Percentiles rank a stretch among this genome's conserved stretches.
These are phyloP conservation scores for Psix sp. DNA, from an alignment of 1,140 invertebrate species.

Conservation along the genomic window DNA sequence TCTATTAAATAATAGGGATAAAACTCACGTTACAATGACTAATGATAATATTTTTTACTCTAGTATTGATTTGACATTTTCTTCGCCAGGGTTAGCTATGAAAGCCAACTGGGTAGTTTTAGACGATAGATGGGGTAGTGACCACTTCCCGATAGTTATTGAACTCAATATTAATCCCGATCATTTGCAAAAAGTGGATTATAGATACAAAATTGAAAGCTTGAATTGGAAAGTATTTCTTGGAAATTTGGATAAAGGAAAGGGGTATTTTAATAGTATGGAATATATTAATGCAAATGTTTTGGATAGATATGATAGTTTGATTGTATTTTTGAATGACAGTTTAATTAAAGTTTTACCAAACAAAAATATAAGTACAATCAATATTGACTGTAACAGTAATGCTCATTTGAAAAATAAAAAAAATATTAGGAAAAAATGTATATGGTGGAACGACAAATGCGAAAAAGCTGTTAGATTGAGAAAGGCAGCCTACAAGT, in stretches of 20 bases:
- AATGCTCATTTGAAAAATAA: constrained; percentile 6
- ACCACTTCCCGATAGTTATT: constrained; percentile 34
- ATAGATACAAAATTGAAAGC: constrained; percentile 10
- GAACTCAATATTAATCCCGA: constrained; percentile 6
- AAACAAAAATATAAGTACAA: not conserved
- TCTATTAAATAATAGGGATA: constrained; percentile 6
- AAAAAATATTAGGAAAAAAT: constrained; percentile 1
- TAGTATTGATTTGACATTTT: constrained; percentile 36
- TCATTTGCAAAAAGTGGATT: not conserved
- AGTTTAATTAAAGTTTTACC: constrained; percentile 1
- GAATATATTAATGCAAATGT: constrained; percentile 7
- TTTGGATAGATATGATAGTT: constrained; percentile 10
- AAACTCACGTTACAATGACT: not conserved
- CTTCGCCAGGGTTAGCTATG: not conserved
- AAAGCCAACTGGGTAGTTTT: constrained; percentile 18
- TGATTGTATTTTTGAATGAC: constrained; percentile 10
- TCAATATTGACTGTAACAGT: not conserved
- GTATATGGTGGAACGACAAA: constrained; percentile 20
- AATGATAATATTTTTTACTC: constrained; percentile 3
- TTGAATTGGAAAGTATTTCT: constrained; percentile 6
- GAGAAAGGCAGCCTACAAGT: constrained; percentile 9
- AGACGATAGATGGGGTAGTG: constrained; percentile 40
- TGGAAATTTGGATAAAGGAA: constrained; percentile 1
- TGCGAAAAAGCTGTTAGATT: constrained; percentile 14
- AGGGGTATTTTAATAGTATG: constrained; percentile 11